Evolutionary conservation across 2,888 invertebrate genomes (phyloP).

Genomic region (Crematogaster levior): DNA sequence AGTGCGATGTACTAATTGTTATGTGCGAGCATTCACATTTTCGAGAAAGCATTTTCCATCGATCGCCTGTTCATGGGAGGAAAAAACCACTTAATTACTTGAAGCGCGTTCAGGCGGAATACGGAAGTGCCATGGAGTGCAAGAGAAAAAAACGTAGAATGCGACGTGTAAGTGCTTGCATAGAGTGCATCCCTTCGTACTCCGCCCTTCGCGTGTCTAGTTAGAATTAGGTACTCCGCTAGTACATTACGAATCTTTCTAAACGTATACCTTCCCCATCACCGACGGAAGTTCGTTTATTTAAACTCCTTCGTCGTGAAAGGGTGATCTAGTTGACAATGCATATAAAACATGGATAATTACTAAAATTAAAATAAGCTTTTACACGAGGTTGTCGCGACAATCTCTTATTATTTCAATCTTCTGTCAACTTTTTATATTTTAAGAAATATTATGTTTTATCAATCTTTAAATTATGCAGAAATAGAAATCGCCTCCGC

Average conservation of each 20-base stretch:
- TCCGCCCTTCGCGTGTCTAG: conserved; percentile 65
- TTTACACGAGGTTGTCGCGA: not conserved
- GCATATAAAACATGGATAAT: conserved; percentile 1
- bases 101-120: conserved; percentile 62
- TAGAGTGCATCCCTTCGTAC: conserved; percentile 46
- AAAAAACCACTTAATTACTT: conserved; percentile 64
- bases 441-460: not conserved
- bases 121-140: conserved; percentile 47
- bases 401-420: not conserved
- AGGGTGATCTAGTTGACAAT: conserved; percentile 58
- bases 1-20: not conserved
- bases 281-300: conserved; percentile 64
- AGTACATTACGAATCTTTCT: conserved; percentile 84
- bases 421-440: not conserved
- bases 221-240: conserved; percentile 57
- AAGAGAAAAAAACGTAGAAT: conserved; percentile 44
- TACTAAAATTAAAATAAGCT: conserved; percentile 1
- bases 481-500: not conserved
- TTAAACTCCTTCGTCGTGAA: conserved; percentile 50
- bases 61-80: conserved; percentile 46
- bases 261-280: conserved; percentile 72
- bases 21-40: conserved; percentile 23
- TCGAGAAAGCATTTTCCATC: conserved; percentile 55
- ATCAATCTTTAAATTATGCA: not conserved
- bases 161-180: conserved; percentile 48